Conservation (phyloP, 2,797 vertebrate genomes). For the Carcharodon carcharias region DNA sequence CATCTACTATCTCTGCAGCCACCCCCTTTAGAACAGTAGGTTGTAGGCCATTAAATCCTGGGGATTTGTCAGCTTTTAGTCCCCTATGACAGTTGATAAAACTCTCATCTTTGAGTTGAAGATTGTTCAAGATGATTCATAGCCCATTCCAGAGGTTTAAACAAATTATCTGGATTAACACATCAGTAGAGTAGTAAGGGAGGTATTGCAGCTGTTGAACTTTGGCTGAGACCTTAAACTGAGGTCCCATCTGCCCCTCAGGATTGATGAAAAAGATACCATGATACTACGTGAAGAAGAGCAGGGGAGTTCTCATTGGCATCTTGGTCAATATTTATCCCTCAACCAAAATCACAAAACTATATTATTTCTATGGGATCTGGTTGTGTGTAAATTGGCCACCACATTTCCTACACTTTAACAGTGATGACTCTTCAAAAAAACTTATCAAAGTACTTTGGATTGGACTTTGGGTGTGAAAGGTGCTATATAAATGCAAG, state of each 20-base stretch:
- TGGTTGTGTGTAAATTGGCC: not conserved
- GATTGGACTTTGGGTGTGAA: not conserved
- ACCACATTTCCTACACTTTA: not conserved
- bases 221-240: not conserved
- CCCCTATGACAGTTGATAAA: no score
- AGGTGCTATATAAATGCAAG: not conserved
- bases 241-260: not conserved
- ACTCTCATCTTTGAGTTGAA: not conserved
- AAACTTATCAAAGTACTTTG: not conserved
- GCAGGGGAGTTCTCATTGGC: not conserved
- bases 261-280: not conserved
- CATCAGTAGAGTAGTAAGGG: not conserved
- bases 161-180: not conserved
- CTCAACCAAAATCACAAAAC: not conserved
- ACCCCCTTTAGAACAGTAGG: no score
- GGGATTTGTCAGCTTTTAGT: no score
- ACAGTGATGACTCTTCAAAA: not conserved
- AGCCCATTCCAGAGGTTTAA: not conserved
- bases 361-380: not conserved
- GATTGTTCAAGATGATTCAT: not conserved
- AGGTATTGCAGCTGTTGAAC: not conserved
- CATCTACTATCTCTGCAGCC: no score
- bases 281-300: not conserved
- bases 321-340: not conserved
- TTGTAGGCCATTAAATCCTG: no score